Base-by-base conservation (phyloP, 2,888 invertebrate species). In the Nudaria mundana region DNA sequence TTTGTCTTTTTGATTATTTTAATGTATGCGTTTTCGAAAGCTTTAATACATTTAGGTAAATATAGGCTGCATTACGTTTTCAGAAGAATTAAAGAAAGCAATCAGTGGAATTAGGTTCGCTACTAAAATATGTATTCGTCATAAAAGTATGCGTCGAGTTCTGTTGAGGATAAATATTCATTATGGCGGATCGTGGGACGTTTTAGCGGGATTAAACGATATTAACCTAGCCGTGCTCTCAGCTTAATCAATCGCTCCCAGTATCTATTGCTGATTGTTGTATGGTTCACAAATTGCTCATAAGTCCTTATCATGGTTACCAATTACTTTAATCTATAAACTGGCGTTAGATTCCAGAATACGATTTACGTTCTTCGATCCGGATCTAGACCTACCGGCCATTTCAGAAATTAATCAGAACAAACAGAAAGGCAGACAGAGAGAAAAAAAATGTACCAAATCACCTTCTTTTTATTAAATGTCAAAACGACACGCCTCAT, bases 81-180 rank as follows among this genome's bases (percentile, higher is more conserved):
- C 75, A 78, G 71, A 82, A 80, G 81, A 84, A 87, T 87, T 87
- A 86, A 85, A 85, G 84, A 84, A 86, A 81, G 86, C 81, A 85
- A 88, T 88, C 87, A 88, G 82, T 77, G 76, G 62, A 81, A 88
- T 87, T 85, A 88, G 85, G 76, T 48, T 45, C 71, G 81, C 85
- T 85, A 86, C 86, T 87, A 83, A 87, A 88, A 87, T 86, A 88
- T 88, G 87, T 86, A 88, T 86, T 73, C 84, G 82, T 84, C 84
- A 82, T 86, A 86, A 87, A 87, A 86, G 85, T 87, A 83, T 84
- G 79, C 74, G 75, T 75, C 74, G 76, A 77, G 75, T 81, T 82
- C 81, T 80, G 84, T 77, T 63, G 77, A 69, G 77, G 66, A 87
- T 87, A 88, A 86, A 87, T 86, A 85, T 87, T 88, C 87, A 88